Evolutionary conservation across 2,113 vertebrate genomes (phyloP), one percentile per base, ranked within the genome.

Genomic region (Cathartes aura): DNA sequence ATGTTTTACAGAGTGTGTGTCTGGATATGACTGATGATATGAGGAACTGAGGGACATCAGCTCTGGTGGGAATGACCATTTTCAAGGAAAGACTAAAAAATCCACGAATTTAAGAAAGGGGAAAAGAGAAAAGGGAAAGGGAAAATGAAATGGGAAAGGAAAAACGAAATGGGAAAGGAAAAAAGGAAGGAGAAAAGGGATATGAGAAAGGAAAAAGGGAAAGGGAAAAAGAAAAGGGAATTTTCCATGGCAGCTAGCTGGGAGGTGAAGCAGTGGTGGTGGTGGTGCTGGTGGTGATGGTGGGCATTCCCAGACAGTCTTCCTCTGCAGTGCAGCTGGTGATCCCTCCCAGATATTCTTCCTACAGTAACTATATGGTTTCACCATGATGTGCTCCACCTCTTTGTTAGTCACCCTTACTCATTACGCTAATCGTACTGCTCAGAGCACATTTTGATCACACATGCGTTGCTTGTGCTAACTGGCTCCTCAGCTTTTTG

Each of bases 401-500:
- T 76, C 32, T 73, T 32, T 67, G 32, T 64, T 38, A 63, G 36
- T 78, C 26, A 64, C 27, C 26, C 38, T 60, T 36, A 15, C 32
- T 89, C 58, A 23, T 34, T 43, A 27, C 1, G 3, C 23, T 75
- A 56, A 60, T 62, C 34, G 14, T 56, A 53, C 12, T 45, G 23
- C 40, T 64, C 34, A 43, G 67, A 60, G 43, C 13, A 11, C 1
- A 0, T 55, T 75, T 72, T 71, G 47, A 55, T 63, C 4, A 1
- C 29, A 19, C 26, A 67, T 0, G 4, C 5, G 2, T 70, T 48
- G 36, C 12, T n/a, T 2, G 4, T 13, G 15, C 45, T 60, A 47
- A 52, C 52, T 42, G 36, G 24, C 21, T 74, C 29, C 36, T 74
- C 38, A 45, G 24, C 42, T 74, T 79, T 80, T 78, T 90, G 66